A percentile compares a stretch with the other conserved stretches of the same genome.
Conservation (phyloP, 2,888 invertebrate species). For the Ophion ellenae region DNA sequence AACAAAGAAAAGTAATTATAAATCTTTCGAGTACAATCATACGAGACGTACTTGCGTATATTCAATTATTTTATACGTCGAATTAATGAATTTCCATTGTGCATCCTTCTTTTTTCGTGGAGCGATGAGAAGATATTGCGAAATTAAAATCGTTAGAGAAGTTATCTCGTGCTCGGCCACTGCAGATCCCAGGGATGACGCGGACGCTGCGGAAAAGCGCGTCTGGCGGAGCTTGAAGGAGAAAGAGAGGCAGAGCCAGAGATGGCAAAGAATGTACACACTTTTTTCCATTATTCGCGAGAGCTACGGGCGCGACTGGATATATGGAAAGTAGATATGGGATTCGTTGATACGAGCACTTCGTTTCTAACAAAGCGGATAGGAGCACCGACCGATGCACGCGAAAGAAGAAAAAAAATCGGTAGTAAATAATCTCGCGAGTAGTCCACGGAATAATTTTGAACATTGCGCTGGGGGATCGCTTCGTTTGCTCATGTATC, state of each 20-base stretch:
- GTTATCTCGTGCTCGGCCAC: constrained; percentile 25
- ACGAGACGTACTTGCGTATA: background rate
- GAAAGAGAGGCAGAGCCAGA: background rate
- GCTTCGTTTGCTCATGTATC: no score
- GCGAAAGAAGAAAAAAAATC: constrained; percentile 28
- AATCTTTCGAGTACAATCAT: background rate
- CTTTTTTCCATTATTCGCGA: constrained; percentile 55
- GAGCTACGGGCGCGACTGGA: constrained; percentile 45
- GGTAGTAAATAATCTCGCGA: constrained; percentile 19
- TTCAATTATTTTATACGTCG: background rate
- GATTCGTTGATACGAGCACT: constrained; percentile 33
- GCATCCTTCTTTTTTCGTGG: constrained; percentile 2
- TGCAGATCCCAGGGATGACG: constrained; percentile 57
- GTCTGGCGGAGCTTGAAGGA: constrained; percentile 19
- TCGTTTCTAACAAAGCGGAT: constrained; percentile 26
- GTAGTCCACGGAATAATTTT: background rate
- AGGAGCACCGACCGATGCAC: constrained; percentile 38
- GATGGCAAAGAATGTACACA: constrained; percentile 29
- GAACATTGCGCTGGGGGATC: constrained; percentile 1
- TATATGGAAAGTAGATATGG: constrained; percentile 59
- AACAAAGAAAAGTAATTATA: background rate
- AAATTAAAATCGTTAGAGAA: constrained; percentile 57
- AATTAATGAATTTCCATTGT: background rate
- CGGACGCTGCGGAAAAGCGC: constrained; percentile 52
- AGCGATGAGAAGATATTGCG: constrained; percentile 32